These are phyloP conservation scores for Ctenochaetus hawaiiensis DNA, from an alignment of 2,797 vertebrate species.

Conservation along the genomic window DNA sequence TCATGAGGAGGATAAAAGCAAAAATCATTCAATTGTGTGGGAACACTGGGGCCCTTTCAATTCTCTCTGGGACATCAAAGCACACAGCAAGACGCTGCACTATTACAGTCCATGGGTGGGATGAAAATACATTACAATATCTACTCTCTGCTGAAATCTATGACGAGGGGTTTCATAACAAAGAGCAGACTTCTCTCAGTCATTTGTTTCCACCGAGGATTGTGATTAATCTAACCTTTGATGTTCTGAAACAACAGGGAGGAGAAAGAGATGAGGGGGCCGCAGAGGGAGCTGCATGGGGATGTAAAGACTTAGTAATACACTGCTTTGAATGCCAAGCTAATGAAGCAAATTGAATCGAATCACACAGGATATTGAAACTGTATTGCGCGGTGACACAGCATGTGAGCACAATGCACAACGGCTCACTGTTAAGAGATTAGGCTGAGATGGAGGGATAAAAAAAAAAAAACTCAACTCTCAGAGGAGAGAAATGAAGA, in stretches of 20 bases:
- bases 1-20: conserved; percentile 65
- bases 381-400: conserved; percentile 29
- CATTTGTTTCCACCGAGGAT: conserved; percentile 60
- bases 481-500: conserved; percentile 4
- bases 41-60: conserved; percentile 63
- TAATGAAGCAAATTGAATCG: conserved; percentile 74
- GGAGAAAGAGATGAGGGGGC: conserved; percentile 54
- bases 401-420: conserved; percentile 36
- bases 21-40: conserved; percentile 62
- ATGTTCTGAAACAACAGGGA: conserved; percentile 71
- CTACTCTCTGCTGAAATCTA: conserved; percentile 59
- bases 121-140: conserved; percentile 67
- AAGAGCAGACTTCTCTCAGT: conserved; percentile 59
- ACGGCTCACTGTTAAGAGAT: conserved; percentile 32
- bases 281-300: conserved; percentile 33
- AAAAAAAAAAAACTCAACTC: conserved; percentile 12
- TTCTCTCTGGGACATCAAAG: conserved; percentile 75
- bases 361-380: conserved; percentile 61
- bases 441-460: conserved; percentile 22
- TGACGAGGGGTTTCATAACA: conserved; percentile 52
- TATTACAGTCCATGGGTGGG: conserved; percentile 69
- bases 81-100: conserved; percentile 62
- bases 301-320: conserved; percentile 55
- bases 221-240: conserved; percentile 74
- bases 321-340: conserved; percentile 58